Evolutionary conservation across 2,888 invertebrate species (phyloP), one percentile per base, ranked within the genome.

Genomic region (Pinctada fucata): DNA sequence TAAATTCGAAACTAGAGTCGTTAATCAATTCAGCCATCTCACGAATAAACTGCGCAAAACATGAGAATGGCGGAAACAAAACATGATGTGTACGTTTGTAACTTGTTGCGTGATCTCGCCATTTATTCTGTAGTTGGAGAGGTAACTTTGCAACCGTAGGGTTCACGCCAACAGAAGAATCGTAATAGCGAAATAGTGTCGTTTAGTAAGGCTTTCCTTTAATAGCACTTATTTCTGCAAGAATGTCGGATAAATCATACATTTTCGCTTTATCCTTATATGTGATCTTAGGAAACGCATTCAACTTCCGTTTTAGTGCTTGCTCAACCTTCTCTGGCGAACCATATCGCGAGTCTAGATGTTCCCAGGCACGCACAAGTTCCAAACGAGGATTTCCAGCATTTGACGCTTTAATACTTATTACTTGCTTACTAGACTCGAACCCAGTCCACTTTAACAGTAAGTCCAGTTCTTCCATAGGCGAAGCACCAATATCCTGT

Each of bases 181-280:
- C 72, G 58, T 49, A 72, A 6, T 51, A 72, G 49, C 72, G 72
- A n/a, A 77, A 16, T n/a, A 77, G 31, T 16, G 51, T 31, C 3
- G 31, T 31, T 31, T 31, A 31, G 31, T 31, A 65, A 47, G 77
- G 68, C 16, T 51, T 72, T 58, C 67, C 72, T 52, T 72, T 77
- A 16, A 72, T 71, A 8, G 72, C 71, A 47, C 2, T 16, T n/a
- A 76, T 76, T 49, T 76, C 71, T 31, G 51, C 31, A 3, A 71
- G 47, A 50, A 71, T 51, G 51, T 52, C 70, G 31, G 49, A 71
- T 31, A 71, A 51, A 51, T 76, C 71, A 52, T 45, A 76, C 13
- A 76, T 16, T 52, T 72, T 76, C 45, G 49, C 64, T 63, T 70
- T 76, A 58, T 76, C 76, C 65, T 76, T 76, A 48, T 64, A 63